phyloP scores from a whole-genome alignment of 2,888 invertebrate species.

The Archips crataeganus region DNA sequence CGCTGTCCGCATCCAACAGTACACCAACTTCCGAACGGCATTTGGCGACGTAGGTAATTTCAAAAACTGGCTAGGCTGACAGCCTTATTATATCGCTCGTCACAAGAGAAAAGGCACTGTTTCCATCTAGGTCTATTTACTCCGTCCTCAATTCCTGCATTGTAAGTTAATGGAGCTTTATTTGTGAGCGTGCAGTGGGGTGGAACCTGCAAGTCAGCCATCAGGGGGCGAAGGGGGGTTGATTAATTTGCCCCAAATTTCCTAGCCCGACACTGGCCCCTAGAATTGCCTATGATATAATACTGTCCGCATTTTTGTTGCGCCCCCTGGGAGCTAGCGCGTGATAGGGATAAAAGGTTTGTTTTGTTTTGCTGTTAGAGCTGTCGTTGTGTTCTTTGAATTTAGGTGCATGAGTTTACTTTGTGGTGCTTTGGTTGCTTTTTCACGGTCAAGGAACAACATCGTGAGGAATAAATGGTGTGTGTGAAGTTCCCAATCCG shows the following conservation, averaged over 20 bases:
- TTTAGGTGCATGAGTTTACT: too few species aligned
- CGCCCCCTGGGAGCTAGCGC: neutral
- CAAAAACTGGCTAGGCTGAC: too few species aligned
- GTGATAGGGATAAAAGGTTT: neutral
- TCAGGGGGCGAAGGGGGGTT: neutral
- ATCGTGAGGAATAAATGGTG: too few species aligned
- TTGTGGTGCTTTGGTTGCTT: too few species aligned
- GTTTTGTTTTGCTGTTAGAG: neutral
- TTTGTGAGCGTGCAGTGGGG: constrained; percentile 7
- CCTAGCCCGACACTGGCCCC: constrained; percentile 14
- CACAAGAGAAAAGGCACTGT: neutral
- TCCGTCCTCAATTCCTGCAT: constrained; percentile 11
- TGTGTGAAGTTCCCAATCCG: too few species aligned
- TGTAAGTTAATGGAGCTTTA: constrained; percentile 12
- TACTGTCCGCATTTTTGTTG: neutral
- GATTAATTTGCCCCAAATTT: constrained; percentile 21
- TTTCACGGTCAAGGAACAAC: too few species aligned
- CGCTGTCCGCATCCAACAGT: too few species aligned
- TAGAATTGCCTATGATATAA: neutral
- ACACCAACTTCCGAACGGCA: too few species aligned
- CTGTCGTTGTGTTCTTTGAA: too few species aligned
- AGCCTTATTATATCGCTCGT: too few species aligned
- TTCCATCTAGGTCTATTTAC: neutral
- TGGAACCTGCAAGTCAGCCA: constrained; percentile 21
- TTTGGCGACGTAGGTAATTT: too few species aligned